Percentiles rank a stretch among this genome's conserved stretches.
Conservation (phyloP, 2,797 vertebrate species). For the Tenualosa thibaudeaui region DNA sequence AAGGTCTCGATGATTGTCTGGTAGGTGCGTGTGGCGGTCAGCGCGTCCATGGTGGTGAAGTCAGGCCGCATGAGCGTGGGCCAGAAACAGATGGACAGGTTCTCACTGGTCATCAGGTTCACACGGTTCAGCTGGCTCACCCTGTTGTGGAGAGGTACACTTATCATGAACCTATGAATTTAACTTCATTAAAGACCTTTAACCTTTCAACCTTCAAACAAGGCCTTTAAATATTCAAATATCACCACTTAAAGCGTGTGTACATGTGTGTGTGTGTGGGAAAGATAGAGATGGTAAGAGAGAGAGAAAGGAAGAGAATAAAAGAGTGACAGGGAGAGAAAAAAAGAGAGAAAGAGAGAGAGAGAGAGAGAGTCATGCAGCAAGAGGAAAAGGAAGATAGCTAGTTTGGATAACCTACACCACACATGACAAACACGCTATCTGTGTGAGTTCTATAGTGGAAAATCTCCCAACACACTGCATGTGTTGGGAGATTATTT, state of each 20-base stretch:
- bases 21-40: conserved; percentile 93
- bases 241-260: no score
- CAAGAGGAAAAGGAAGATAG: neutral
- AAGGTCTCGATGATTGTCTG: conserved; percentile 99
- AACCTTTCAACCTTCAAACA: no score
- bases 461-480: no score
- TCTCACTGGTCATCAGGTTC: conserved; percentile 97
- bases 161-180: no score
- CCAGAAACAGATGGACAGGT: conserved; percentile 98
- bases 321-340: neutral
- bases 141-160: conserved; percentile 61
- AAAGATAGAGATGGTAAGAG: neutral
- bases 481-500: neutral
- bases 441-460: neutral
- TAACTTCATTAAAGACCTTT: no score
- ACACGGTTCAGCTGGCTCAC: conserved; percentile 87
- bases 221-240: no score
- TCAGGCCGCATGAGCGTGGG: conserved; percentile 94
- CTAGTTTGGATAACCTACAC: neutral
- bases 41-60: conserved; percentile 95
- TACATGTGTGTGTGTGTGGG: no score
- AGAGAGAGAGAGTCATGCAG: neutral
- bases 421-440: neutral
- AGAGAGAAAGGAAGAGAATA: neutral
- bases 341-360: neutral